Evolutionary conservation across 1,140 invertebrate genomes (phyloP), one percentile per base, ranked within the genome.

Genomic region (Hetaerina americana): DNA sequence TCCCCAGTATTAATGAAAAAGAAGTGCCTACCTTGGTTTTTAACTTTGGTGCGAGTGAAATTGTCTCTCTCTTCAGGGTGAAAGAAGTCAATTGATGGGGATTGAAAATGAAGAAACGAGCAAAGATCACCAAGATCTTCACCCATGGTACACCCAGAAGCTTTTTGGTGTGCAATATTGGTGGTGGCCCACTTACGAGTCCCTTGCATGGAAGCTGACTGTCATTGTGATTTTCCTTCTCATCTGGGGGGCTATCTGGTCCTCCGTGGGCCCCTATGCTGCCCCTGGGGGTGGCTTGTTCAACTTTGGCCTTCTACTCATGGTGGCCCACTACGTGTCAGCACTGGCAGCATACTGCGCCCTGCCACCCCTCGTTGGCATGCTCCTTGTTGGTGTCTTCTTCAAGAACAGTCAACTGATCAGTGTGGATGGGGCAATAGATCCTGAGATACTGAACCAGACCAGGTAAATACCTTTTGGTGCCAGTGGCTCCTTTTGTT

Each of bases 291-390:
- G 40, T 57, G 40, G 15, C 2, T 18, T 57, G 15, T 57, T 57
- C 40, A 57, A 57, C 10, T 12, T 57, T 18, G 40, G 40, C 15
- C 15, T 57, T 57, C 2, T 57, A 57, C 2, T 57, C 10, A 57
- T 57, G 15, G 10, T 12, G 1, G 40, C 40, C 3, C 40, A 57
- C 22, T 12, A 3, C 1, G 40, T n/a, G 22, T 12, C 40, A 5
- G 10, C 22, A 12, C 10, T 57, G 22, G 40, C 15, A 3, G 15
- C 40, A 18, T 57, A 57, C 10, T 3, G 15, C 2, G 40, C 40
- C 40, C 15, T 86, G 22, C 85, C 85, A 15, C 79, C 84, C 12
- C 74, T 87, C 10, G 73, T 82, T 70, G 82, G 83, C 6, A 82
- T 80, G 78, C 77, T 84, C 3, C 49, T 81, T 26, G 75, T 77